Percentiles rank a stretch among this genome's conserved stretches.
Evolutionary conservation across 1,140 invertebrate species (phyloP).

Genomic region (Cyrtorhinus lividipennis): DNA sequence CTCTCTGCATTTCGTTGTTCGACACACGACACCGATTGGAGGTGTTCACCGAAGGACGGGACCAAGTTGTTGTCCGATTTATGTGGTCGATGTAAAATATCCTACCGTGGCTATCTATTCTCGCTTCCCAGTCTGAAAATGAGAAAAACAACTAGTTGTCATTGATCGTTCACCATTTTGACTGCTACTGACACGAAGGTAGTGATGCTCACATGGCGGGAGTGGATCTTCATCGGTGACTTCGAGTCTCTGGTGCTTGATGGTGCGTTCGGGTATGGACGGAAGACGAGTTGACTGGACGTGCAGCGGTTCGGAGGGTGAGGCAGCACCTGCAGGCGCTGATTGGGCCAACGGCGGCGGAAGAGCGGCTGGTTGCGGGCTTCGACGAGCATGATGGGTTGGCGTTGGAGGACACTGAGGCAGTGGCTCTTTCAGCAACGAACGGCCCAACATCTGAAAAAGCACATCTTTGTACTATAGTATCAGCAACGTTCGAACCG

Average conservation of each 20-base stretch:
- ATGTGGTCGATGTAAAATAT: conserved; percentile 89
- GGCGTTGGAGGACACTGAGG: conserved; percentile 62
- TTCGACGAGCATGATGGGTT: conserved; percentile 51
- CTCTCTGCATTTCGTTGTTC: conserved; percentile 50
- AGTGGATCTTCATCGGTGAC: conserved; percentile 59
- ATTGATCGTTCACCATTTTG: background rate
- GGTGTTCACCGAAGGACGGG: conserved; percentile 44
- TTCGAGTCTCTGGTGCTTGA: conserved; percentile 42
- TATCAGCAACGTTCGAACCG: conserved; percentile 28
- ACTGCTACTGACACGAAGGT: background rate
- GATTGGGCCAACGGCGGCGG: conserved; percentile 20
- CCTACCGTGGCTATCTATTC: conserved; percentile 80
- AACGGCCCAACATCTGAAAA: conserved; percentile 21
- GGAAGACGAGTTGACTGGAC: conserved; percentile 59
- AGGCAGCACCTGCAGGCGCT: background rate
- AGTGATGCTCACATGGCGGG: conserved; percentile 51
- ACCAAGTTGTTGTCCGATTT: conserved; percentile 85
- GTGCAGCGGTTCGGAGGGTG: conserved; percentile 36
- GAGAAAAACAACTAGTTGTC: conserved; percentile 8
- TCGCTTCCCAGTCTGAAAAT: conserved; percentile 70
- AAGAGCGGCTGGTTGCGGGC: conserved; percentile 24
- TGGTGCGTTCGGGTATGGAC: conserved; percentile 59
- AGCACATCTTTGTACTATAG: conserved; percentile 30
- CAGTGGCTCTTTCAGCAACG: conserved; percentile 19
- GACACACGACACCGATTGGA: conserved; percentile 34